phyloP scores from a whole-genome alignment of 2,888 invertebrate species.

The Tubulanus polymorphus region DNA sequence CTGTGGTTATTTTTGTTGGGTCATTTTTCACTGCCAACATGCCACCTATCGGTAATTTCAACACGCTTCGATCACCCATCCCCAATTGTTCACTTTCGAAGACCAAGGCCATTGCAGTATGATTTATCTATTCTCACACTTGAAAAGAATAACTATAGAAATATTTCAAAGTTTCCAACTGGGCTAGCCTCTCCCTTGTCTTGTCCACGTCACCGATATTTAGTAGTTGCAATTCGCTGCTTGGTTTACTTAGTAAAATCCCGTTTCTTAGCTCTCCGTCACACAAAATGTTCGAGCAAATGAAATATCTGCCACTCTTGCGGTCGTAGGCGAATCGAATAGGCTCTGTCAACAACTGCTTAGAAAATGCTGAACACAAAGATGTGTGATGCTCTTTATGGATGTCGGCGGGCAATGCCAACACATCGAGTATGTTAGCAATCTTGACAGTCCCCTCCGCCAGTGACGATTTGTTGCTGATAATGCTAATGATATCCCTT shows the following conservation, averaged over 20 bases:
- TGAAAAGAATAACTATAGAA: neutral
- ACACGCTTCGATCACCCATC: neutral
- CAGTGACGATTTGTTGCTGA: neutral
- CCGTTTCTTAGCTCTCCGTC: neutral
- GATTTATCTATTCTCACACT: neutral
- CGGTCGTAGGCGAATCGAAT: conserved; percentile 1
- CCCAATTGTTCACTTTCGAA: neutral
- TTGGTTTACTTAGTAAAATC: neutral
- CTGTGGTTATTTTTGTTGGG: neutral
- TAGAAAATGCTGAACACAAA: neutral
- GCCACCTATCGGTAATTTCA: neutral
- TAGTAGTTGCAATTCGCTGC: neutral
- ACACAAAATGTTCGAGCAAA: neutral
- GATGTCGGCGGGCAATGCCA: neutral
- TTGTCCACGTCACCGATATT: neutral
- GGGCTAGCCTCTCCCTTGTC: neutral
- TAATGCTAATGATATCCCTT: neutral
- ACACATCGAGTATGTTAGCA: neutral
- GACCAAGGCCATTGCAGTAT: neutral
- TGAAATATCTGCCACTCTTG: neutral
- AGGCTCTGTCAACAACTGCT: neutral
- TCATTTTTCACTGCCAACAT: neutral
- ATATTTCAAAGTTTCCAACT: neutral
- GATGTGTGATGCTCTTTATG: neutral
- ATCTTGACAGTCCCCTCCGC: neutral